Evolutionary conservation across 2,888 invertebrate species (phyloP).

Genomic region (Dolichomitus sp.): DNA sequence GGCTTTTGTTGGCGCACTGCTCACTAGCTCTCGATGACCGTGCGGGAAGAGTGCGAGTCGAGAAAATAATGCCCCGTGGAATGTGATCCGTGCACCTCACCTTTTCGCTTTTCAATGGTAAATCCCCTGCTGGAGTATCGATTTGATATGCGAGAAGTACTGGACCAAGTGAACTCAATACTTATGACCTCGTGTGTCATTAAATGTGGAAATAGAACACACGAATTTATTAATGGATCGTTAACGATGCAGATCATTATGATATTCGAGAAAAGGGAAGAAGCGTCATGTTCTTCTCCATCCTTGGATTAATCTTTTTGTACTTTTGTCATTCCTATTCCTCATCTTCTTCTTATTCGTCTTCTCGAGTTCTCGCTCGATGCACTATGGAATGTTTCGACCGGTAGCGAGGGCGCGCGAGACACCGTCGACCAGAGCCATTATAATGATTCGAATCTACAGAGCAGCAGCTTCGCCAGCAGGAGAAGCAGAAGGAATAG

Average conservation of each 20-base stretch:
- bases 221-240: conserved; percentile 51
- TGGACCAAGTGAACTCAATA: background rate
- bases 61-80: conserved; percentile 84
- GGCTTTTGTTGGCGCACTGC: conserved; percentile 81
- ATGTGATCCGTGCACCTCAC: conserved; percentile 85
- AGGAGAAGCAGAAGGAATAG: conserved; percentile 57
- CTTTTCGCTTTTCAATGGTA: conserved; percentile 27
- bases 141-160: background rate
- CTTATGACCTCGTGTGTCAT: background rate
- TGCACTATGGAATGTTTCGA: conserved; percentile 67
- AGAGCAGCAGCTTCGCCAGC: conserved; percentile 50
- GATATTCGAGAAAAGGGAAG: conserved; percentile 21
- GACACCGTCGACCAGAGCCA: conserved; percentile 76
- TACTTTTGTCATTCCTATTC: conserved; percentile 35
- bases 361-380: conserved; percentile 43
- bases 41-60: conserved; percentile 64
- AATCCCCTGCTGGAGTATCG: conserved; percentile 22
- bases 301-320: conserved; percentile 21
- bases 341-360: conserved; percentile 35
- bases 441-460: conserved; percentile 85
- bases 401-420: conserved; percentile 64
- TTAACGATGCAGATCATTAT: conserved; percentile 47
- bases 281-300: background rate
- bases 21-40: conserved; percentile 23
- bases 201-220: background rate